Conservation (phyloP, 2,113 vertebrate genomes). For the Leptobrachium ailaonicum region DNA sequence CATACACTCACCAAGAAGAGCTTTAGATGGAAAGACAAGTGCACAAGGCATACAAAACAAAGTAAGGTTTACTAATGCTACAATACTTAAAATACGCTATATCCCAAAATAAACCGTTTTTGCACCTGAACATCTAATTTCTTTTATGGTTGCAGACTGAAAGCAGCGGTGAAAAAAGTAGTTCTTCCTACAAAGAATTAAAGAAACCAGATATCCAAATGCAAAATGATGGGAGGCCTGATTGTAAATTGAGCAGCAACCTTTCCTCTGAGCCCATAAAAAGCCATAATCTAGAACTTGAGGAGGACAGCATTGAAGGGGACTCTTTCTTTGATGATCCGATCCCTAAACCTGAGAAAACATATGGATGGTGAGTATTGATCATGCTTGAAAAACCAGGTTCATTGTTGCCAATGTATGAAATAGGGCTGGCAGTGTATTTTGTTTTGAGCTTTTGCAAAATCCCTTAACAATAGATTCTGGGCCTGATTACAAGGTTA, state of each 20-base stretch:
- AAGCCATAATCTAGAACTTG: conserved; percentile 55
- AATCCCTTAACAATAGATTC: no score
- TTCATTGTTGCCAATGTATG: no score
- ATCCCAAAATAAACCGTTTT: no score
- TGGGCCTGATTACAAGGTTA: no score
- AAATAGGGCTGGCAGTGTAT: no score
- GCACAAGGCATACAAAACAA: conserved; percentile 52
- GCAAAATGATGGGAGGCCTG: conserved; percentile 55
- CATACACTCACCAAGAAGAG: conserved; percentile 40
- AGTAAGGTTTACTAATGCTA: conserved; percentile 49
- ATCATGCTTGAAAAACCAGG: not conserved
- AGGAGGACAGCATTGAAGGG: conserved; percentile 73
- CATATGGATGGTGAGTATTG: conserved; percentile 77
- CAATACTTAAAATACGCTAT: no score
- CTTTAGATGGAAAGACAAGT: conserved; percentile 50
- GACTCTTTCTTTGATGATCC: conserved; percentile 97
- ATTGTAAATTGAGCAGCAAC: conserved; percentile 57
- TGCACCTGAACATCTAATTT: not conserved
- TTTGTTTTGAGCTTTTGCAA: no score
- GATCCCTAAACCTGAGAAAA: conserved; percentile 83
- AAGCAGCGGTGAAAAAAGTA: conserved; percentile 64
- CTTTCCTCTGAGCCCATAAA: conserved; percentile 54
- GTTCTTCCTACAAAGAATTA: conserved; percentile 59
- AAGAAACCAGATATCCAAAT: conserved; percentile 62
- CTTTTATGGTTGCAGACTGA: conserved; percentile 52